Evolutionary conservation across 92 coral and sea anemone genomes (phyloP).

Genomic region (Muricea muricata): DNA sequence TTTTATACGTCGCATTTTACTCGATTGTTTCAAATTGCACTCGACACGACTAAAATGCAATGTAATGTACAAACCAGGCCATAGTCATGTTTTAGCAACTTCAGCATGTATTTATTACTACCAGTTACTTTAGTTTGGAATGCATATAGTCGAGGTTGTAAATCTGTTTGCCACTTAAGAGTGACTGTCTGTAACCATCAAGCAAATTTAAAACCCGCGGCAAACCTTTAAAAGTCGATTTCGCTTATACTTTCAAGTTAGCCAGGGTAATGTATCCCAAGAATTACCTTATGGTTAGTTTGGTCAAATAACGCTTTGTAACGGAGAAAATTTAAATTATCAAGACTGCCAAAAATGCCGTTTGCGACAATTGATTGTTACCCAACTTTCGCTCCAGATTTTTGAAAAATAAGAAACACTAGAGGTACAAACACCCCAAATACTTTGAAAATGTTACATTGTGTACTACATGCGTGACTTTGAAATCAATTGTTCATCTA

Average conservation of each 20-base stretch:
- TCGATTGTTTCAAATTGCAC: too few species aligned
- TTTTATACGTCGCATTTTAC: too few species aligned
- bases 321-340: neutral
- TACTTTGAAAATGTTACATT: neutral
- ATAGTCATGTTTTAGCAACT: too few species aligned
- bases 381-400: neutral
- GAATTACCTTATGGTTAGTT: neutral
- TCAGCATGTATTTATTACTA: too few species aligned
- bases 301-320: neutral
- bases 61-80: too few species aligned
- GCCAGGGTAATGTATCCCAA: constrained; percentile 16
- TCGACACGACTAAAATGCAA: too few species aligned
- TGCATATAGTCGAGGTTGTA: too few species aligned
- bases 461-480: neutral
- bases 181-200: constrained; percentile 6
- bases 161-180: too few species aligned
- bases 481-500: neutral
- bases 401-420: constrained; percentile 1
- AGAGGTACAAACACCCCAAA: neutral
- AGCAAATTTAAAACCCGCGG: constrained; percentile 11
- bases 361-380: neutral
- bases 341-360: neutral
- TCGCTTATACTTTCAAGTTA: constrained; percentile 21
- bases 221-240: constrained; percentile 20
- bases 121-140: too few species aligned